These are phyloP conservation scores for Lepilemur septentrionalis DNA, from an alignment of 2,797 vertebrate genomes.

Conservation along the genomic window DNA sequence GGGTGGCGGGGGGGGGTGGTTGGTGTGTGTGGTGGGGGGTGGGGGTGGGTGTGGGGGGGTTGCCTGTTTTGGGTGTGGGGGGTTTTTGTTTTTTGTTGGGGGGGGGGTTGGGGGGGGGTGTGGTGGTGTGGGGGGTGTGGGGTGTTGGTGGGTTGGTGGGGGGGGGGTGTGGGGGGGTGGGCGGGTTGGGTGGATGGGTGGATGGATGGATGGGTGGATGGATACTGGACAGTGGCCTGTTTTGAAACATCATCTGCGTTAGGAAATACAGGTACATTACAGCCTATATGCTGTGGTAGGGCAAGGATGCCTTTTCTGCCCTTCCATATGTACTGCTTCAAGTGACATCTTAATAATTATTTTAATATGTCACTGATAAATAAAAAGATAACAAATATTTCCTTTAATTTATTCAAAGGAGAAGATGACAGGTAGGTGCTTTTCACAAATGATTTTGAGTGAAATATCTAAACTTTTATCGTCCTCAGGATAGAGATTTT, in stretches of 20 bases:
- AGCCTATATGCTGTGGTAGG: background rate
- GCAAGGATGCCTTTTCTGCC: background rate
- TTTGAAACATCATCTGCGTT: background rate
- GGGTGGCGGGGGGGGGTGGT: too few relatives aligned
- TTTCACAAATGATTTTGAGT: background rate
- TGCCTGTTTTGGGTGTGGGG: too few relatives aligned
- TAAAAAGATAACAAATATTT: background rate
- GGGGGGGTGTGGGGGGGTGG: too few relatives aligned
- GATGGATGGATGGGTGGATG: too few relatives aligned
- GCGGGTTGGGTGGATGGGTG: background rate
- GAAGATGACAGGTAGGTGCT: background rate
- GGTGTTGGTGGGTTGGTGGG: too few relatives aligned
- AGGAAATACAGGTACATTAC: fast-evolving
- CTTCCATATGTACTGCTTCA: background rate
- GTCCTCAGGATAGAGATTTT: background rate
- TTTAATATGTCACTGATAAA: background rate
- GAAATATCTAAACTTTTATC: background rate
- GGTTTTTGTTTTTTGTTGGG: too few relatives aligned
- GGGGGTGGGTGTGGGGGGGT: too few relatives aligned
- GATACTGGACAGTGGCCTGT: background rate
- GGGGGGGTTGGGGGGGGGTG: too few relatives aligned
- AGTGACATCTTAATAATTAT: background rate
- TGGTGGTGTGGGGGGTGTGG: too few relatives aligned
- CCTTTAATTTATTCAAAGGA: background rate
- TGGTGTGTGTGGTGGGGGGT: too few relatives aligned